Evolutionary conservation across 2,113 vertebrate species (phyloP).

Genomic region (Phoenicopterus ruber): DNA sequence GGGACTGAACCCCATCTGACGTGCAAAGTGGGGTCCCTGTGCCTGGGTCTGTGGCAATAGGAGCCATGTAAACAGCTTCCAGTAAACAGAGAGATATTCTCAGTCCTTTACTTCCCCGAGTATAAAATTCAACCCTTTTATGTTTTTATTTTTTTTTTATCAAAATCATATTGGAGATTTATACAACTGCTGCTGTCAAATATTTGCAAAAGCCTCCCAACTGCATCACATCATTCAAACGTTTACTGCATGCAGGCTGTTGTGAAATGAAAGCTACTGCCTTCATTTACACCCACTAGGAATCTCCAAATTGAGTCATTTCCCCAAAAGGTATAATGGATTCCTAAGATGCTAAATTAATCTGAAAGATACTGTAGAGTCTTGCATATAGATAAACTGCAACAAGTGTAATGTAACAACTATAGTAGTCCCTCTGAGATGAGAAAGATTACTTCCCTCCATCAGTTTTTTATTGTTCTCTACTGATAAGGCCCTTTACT

Average conservation of each 20-base stretch:
- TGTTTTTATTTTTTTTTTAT: not conserved
- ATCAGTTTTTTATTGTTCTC: conserved; percentile 63
- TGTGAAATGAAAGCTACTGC: conserved; percentile 13
- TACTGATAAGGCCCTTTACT: conserved; percentile 57
- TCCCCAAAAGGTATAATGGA: conserved; percentile 40
- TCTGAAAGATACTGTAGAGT: conserved; percentile 38
- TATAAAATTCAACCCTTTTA: not conserved
- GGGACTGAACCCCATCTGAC: not conserved
- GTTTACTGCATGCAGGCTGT: not conserved
- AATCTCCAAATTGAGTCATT: conserved; percentile 46
- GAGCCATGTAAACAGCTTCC: not conserved
- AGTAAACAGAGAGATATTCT: not conserved
- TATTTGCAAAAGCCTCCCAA: conserved; percentile 21
- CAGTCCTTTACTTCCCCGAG: not conserved
- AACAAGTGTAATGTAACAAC: conserved; percentile 35
- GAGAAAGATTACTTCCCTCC: conserved; percentile 40
- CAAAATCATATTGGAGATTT: conserved; percentile 25
- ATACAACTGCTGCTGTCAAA: not conserved
- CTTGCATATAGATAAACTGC: conserved; percentile 47
- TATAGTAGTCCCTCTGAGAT: conserved; percentile 30
- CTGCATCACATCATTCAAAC: conserved; percentile 17
- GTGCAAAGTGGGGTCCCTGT: not conserved
- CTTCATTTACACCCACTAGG: conserved; percentile 31
- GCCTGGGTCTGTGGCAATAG: not conserved
- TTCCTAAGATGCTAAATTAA: conserved; percentile 58